Evolutionary conservation across 1,140 invertebrate genomes (phyloP).

Genomic region (Helicoverpa zea): DNA sequence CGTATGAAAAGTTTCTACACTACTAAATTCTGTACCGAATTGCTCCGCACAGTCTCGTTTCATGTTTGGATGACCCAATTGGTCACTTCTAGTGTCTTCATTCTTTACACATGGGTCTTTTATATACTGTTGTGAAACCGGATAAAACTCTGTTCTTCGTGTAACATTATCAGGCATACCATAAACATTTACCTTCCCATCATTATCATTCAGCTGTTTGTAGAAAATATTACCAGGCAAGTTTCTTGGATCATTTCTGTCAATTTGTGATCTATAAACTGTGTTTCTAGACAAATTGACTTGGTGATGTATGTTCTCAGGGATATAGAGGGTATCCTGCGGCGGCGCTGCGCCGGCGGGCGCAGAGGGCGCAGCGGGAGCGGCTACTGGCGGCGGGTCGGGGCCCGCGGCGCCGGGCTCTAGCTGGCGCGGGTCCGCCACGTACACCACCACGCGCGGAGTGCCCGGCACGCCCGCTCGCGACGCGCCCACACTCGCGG

Average conservation of each 20-base stretch:
- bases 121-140: constrained; percentile 66
- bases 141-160: constrained; percentile 67
- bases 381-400: constrained; percentile 66
- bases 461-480: constrained; percentile 80
- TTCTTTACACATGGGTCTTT: constrained; percentile 71
- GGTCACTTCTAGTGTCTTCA: constrained; percentile 60
- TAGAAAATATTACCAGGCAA: constrained; percentile 65
- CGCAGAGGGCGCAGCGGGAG: constrained; percentile 64
- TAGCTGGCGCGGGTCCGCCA: constrained; percentile 83
- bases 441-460: constrained; percentile 83
- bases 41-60: constrained; percentile 68
- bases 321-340: constrained; percentile 68
- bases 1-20: constrained; percentile 71
- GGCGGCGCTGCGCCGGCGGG: constrained; percentile 51
- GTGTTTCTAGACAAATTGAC: constrained; percentile 64
- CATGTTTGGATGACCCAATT: constrained; percentile 49
- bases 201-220: constrained; percentile 71
- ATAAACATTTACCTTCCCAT: constrained; percentile 66
- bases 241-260: constrained; percentile 65
- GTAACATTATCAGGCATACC: constrained; percentile 59
- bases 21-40: constrained; percentile 64
- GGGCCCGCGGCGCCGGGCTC: constrained; percentile 74
- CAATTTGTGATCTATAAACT: constrained; percentile 64
- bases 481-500: constrained; percentile 82
- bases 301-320: constrained; percentile 68